Percentiles rank a stretch among this genome's conserved stretches.
Conservation (phyloP, 2,797 vertebrate genomes). For the Danio jaintianensis region DNA sequence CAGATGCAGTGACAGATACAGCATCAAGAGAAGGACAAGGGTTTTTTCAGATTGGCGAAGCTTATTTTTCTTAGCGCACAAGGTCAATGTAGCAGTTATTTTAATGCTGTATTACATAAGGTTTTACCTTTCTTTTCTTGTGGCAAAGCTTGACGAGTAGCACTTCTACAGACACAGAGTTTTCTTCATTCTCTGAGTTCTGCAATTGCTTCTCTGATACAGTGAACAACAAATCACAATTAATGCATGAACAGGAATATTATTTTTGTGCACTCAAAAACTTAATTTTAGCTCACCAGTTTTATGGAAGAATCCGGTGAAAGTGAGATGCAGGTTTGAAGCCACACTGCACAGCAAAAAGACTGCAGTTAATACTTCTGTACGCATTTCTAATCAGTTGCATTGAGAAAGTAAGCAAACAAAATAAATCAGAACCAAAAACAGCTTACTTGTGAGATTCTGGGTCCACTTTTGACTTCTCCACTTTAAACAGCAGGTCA, state of each 20-base stretch:
- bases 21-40: background rate
- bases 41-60: background rate
- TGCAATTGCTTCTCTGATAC: conserved; percentile 85
- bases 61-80: conserved; percentile 2
- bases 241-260: background rate
- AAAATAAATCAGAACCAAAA: background rate
- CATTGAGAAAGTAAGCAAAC: background rate
- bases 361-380: background rate
- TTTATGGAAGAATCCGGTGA: conserved; percentile 98
- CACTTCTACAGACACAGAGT: conserved; percentile 88
- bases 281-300: conserved; percentile 82
- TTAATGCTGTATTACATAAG: background rate
- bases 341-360: conserved; percentile 79
- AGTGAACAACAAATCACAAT: conserved; percentile 25
- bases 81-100: background rate
- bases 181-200: conserved; percentile 91
- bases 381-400: background rate
- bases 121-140: conserved; percentile 89
- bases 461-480: conserved; percentile 93
- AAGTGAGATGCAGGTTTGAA: conserved; percentile 95
- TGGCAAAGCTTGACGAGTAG: conserved; percentile 91
- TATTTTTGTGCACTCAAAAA: background rate
- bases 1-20: background rate
- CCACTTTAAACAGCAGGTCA: conserved; percentile 92
- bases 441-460: conserved; percentile 88